Evolutionary conservation across 2,888 invertebrate species (phyloP).

Genomic region (Cheilosia scutellata): DNA sequence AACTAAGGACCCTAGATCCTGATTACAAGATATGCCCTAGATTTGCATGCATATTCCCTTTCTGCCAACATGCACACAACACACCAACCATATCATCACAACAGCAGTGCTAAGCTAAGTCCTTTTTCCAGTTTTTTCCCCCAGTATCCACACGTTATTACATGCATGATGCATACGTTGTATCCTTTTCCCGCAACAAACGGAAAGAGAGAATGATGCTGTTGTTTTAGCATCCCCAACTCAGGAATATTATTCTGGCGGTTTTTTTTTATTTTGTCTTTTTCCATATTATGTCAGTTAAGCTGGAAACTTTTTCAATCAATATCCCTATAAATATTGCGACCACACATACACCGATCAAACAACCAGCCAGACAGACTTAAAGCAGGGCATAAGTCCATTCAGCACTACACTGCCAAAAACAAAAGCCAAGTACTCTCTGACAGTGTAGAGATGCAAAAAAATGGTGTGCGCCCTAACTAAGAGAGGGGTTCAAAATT

Average conservation of each 20-base stretch:
- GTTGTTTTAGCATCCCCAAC: slow-evolving; percentile 35
- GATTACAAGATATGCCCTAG: slow-evolving; percentile 70
- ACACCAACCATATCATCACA: slow-evolving; percentile 44
- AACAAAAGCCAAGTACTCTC: slow-evolving; percentile 49
- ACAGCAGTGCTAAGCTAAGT: slow-evolving; percentile 45
- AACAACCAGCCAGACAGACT: slow-evolving; percentile 13
- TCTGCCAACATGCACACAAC: slow-evolving; percentile 9
- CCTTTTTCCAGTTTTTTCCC: slow-evolving; percentile 41
- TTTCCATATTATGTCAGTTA: slow-evolving; percentile 67
- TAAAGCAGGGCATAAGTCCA: slow-evolving; percentile 20
- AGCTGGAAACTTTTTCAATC: slow-evolving; percentile 73
- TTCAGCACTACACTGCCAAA: slow-evolving; percentile 37
- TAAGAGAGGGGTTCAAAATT: slow-evolving; percentile 53
- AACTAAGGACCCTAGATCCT: slow-evolving; percentile 70
- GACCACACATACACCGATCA: slow-evolving; percentile 25
- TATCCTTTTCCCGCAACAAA: slow-evolving; percentile 26
- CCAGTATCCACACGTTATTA: slow-evolving; percentile 59
- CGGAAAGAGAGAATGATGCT: slow-evolving; percentile 7
- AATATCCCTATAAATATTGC: slow-evolving; percentile 72
- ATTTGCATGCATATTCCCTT: slow-evolving; percentile 57
- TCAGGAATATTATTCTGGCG: neutral
- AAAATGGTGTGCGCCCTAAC: neutral
- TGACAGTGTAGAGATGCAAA: slow-evolving; percentile 6
- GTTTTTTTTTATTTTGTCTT: slow-evolving; percentile 21
- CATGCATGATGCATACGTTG: slow-evolving; percentile 56